phyloP scores from a whole-genome alignment of 2,113 vertebrate species.

The Hippolais icterina region DNA sequence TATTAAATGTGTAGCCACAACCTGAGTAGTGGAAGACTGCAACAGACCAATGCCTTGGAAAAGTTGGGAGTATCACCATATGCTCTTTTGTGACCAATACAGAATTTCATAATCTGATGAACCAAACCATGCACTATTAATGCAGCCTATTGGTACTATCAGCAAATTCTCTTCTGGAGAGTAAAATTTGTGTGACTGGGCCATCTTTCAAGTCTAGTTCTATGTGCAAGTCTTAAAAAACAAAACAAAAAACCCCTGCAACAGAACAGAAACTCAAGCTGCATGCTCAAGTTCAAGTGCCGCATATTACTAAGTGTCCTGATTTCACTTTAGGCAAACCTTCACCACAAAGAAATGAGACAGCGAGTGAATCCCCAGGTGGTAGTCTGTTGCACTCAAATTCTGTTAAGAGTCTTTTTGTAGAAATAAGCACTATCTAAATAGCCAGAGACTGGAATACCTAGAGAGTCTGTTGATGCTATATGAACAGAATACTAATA shows the following conservation, averaged over 20 bases:
- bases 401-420: not conserved
- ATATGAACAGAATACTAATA: not conserved
- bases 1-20: not conserved
- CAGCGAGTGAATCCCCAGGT: not conserved
- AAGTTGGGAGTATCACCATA: not conserved
- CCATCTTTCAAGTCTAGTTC: not conserved
- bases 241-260: not conserved
- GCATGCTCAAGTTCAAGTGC: not conserved
- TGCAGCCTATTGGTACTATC: not conserved
- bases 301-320: not conserved
- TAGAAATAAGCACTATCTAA: not conserved
- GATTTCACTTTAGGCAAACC: not conserved
- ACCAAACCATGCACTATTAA: not conserved
- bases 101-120: not conserved
- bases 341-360: not conserved
- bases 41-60: not conserved
- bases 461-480: not conserved
- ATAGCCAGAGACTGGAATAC: not conserved
- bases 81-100: not conserved
- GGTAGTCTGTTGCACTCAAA: not conserved
- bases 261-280: not conserved
- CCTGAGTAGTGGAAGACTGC: not conserved
- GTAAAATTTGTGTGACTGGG: not conserved
- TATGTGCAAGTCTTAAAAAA: not conserved
- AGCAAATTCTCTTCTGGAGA: not conserved